These are phyloP conservation scores for Drosophila sechellia DNA, from an alignment of 1,140 invertebrate genomes.

Conservation along the genomic window DNA sequence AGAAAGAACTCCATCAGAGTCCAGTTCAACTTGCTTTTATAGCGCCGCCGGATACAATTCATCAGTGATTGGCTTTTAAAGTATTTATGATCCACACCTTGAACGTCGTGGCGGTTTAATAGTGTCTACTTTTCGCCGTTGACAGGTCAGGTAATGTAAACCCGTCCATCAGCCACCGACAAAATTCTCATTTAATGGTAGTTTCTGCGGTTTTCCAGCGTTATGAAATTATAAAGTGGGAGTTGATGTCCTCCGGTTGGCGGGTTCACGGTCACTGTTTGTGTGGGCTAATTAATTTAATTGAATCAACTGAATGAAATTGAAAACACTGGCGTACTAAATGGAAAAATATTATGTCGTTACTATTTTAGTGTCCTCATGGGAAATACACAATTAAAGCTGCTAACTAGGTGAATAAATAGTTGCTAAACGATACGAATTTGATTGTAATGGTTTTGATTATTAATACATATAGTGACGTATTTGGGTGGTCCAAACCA, in stretches of 20 bases:
- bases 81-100: slow-evolving; percentile 50
- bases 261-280: slow-evolving; percentile 25
- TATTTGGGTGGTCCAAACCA: no score
- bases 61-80: slow-evolving; percentile 51
- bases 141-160: slow-evolving; percentile 64
- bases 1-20: slow-evolving; percentile 10
- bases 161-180: slow-evolving; percentile 43
- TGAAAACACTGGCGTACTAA: slow-evolving; percentile 1
- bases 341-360: neutral
- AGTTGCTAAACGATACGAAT: neutral
- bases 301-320: slow-evolving; percentile 36
- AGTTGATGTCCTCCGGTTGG: slow-evolving; percentile 14
- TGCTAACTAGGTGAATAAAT: neutral
- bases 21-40: slow-evolving; percentile 44
- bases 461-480: neutral
- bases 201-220: slow-evolving; percentile 19
- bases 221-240: slow-evolving; percentile 63
- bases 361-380: neutral
- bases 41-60: slow-evolving; percentile 5
- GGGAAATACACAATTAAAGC: slow-evolving; percentile 1
- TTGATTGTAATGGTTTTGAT: no score
- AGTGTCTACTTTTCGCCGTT: slow-evolving; percentile 43
- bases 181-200: slow-evolving; percentile 52
- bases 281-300: slow-evolving; percentile 66
- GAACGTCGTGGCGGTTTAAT: slow-evolving; percentile 28